Evolutionary conservation across 2,797 vertebrate genomes (phyloP).

Genomic region (Perodicticus potto): DNA sequence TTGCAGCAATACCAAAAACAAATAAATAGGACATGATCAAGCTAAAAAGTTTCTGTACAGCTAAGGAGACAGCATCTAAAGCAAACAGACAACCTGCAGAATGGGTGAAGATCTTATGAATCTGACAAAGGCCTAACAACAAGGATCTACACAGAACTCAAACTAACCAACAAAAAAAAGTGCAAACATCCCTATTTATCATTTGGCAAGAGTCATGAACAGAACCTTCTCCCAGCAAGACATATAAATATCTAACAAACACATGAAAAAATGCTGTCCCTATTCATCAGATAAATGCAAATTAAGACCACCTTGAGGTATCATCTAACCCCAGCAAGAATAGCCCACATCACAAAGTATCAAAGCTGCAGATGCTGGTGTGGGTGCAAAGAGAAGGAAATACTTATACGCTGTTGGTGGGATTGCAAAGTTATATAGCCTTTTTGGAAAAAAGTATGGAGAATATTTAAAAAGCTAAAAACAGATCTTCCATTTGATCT

Average conservation of each 20-base stretch:
- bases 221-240: neutral
- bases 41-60: neutral
- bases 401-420: neutral
- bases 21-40: neutral
- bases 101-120: neutral
- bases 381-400: neutral
- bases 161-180: neutral
- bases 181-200: neutral
- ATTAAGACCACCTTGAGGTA: neutral
- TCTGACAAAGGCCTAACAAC: neutral
- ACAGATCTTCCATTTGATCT: too few species aligned
- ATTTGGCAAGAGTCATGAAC: neutral
- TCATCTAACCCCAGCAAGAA: neutral
- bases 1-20: neutral
- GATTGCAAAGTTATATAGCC: too few species aligned
- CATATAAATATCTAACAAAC: neutral
- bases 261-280: neutral
- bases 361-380: neutral
- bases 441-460: too few species aligned
- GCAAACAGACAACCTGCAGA: neutral
- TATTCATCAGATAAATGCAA: neutral
- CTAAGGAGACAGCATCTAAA: neutral
- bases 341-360: neutral
- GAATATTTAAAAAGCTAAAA: too few species aligned
- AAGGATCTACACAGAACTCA: neutral